A percentile compares a stretch with the other conserved stretches of the same genome.
Evolutionary conservation across 2,797 vertebrate species (phyloP).

Genomic region (Fistularia commersonii): DNA sequence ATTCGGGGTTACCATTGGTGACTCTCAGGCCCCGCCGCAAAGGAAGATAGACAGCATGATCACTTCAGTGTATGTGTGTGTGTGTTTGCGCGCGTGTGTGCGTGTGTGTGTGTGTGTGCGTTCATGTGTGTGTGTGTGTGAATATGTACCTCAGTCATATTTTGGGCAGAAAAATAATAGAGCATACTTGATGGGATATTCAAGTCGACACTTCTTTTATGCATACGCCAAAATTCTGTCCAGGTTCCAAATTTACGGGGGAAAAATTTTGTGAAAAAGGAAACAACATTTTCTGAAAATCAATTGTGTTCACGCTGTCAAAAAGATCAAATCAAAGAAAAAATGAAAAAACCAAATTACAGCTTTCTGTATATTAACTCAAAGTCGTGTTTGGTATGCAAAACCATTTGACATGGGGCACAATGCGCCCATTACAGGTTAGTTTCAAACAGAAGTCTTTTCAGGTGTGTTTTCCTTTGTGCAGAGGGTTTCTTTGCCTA

Average conservation of each 20-base stretch:
- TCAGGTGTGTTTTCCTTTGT: constrained; percentile 18
- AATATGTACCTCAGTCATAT: constrained; percentile 55
- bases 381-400: constrained; percentile 20
- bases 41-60: constrained; percentile 42
- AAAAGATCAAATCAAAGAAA: neutral
- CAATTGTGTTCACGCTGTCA: constrained; percentile 35
- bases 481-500: constrained; percentile 19
- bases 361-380: constrained; percentile 40
- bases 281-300: constrained; percentile 45
- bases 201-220: constrained; percentile 52
- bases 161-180: constrained; percentile 57
- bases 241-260: constrained; percentile 30
- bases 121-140: constrained; percentile 28
- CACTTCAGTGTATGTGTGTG: constrained; percentile 37
- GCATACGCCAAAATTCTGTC: constrained; percentile 46
- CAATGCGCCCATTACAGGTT: neutral
- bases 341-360: constrained; percentile 26
- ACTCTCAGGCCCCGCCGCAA: constrained; percentile 21
- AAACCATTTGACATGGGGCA: constrained; percentile 22
- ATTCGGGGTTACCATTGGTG: constrained; percentile 31
- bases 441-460: too few relatives aligned
- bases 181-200: constrained; percentile 51
- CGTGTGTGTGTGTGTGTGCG: constrained; percentile 10
- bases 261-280: constrained; percentile 41
- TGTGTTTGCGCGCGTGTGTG: constrained; percentile 24